These are phyloP conservation scores for Parochlus steinenii DNA, from an alignment of 2,888 invertebrate species.

Conservation along the genomic window DNA sequence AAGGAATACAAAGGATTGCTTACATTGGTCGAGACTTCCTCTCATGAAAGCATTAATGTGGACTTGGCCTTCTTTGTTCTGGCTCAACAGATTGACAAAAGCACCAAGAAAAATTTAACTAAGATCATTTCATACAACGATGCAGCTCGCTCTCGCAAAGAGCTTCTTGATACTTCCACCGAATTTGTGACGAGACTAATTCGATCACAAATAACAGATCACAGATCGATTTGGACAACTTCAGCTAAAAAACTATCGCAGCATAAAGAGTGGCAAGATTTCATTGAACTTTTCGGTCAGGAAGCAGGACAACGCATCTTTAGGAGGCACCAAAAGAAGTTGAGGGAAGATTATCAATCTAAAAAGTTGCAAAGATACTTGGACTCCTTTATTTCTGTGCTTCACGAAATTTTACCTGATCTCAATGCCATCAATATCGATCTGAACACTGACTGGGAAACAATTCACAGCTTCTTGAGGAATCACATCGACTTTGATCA, in stretches of 20 bases:
- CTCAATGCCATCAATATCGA: slow-evolving; percentile 42
- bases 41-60: slow-evolving; percentile 91
- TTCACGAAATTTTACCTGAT: slow-evolving; percentile 65
- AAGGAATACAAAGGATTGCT: slow-evolving; percentile 86
- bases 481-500: slow-evolving; percentile 85
- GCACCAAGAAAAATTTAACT: slow-evolving; percentile 47
- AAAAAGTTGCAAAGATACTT: slow-evolving; percentile 60
- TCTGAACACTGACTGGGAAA: slow-evolving; percentile 65
- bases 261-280: slow-evolving; percentile 77
- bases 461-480: slow-evolving; percentile 69
- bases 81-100: slow-evolving; percentile 84
- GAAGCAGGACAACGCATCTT: slow-evolving; percentile 66
- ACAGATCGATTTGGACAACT: slow-evolving; percentile 72
- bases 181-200: slow-evolving; percentile 82
- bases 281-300: slow-evolving; percentile 77
- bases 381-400: slow-evolving; percentile 56
- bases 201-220: slow-evolving; percentile 65
- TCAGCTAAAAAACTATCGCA: slow-evolving; percentile 71
- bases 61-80: slow-evolving; percentile 80
- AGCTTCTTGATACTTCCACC: slow-evolving; percentile 74
- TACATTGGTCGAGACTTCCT: slow-evolving; percentile 83
- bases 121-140: slow-evolving; percentile 62
- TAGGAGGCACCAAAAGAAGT: slow-evolving; percentile 57
- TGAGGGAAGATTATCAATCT: slow-evolving; percentile 65
- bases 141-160: slow-evolving; percentile 70